A percentile compares a stretch with the other conserved stretches of the same genome.
Evolutionary conservation across 2,797 vertebrate genomes (phyloP).

Genomic region (Eurystomus glaucurus): DNA sequence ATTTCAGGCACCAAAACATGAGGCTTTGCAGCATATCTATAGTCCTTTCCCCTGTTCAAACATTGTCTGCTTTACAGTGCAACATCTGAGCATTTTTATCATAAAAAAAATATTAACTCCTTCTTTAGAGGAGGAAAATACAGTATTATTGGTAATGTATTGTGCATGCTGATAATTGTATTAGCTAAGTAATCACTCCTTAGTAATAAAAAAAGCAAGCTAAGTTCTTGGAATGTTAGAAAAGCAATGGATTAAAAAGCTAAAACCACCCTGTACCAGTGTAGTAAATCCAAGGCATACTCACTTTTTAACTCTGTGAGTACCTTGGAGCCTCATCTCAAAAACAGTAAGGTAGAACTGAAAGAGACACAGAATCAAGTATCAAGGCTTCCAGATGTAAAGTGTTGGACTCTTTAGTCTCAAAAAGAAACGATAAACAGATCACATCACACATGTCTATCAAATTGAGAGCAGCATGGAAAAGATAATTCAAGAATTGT

Average conservation of each 20-base stretch:
- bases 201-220: not conserved
- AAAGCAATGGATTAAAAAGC: not conserved
- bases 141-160: not conserved
- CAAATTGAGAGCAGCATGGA: not conserved
- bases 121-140: not conserved
- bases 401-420: not conserved
- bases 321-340: not conserved
- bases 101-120: not conserved
- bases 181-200: not conserved
- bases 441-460: not conserved
- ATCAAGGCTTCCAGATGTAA: not conserved
- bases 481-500: not conserved
- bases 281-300: not conserved
- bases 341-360: not conserved
- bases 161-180: not conserved
- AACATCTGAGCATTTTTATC: not conserved
- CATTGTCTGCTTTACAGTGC: not conserved
- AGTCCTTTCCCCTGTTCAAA: not conserved
- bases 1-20: not conserved
- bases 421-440: not conserved
- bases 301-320: not conserved
- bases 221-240: not conserved
- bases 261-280: fast-evolving
- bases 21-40: not conserved
- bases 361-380: not conserved